phyloP scores from a whole-genome alignment of 2,113 vertebrate genomes.

The Malurus elegans region DNA sequence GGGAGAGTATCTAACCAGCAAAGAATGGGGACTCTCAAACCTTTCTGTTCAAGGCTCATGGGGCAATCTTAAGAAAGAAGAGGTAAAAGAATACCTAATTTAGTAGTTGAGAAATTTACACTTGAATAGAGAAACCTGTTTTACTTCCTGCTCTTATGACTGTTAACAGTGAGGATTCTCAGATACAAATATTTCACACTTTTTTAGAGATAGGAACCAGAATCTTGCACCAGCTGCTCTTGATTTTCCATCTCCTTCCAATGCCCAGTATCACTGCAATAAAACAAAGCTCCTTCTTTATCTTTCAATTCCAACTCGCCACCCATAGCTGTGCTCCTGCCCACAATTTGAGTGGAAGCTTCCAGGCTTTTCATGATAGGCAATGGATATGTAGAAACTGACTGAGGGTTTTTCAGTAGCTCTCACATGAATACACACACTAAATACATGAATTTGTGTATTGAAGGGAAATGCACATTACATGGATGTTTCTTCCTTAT shows the following conservation, averaged over 20 bases:
- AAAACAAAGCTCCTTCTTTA: background rate
- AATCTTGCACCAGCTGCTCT: background rate
- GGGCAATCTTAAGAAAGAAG: background rate
- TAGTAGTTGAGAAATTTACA: background rate
- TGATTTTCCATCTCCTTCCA: background rate
- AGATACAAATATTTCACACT: background rate
- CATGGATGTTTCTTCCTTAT: background rate
- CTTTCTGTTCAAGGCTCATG: background rate
- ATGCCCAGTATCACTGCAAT: background rate
- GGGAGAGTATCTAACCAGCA: background rate
- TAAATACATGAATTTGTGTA: background rate
- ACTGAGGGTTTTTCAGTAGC: background rate
- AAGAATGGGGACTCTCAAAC: background rate
- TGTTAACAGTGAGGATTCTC: background rate
- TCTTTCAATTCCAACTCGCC: background rate
- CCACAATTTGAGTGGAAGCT: background rate
- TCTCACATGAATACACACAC: background rate
- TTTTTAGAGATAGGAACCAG: background rate
- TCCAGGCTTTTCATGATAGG: background rate
- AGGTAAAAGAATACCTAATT: background rate
- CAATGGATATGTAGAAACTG: background rate
- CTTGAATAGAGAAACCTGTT: background rate
- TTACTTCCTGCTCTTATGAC: background rate
- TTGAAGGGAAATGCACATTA: background rate
- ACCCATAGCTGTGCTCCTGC: background rate